Base-by-base conservation (phyloP, 2,113 vertebrate genomes). In the Pantherophis guttatus region DNA sequence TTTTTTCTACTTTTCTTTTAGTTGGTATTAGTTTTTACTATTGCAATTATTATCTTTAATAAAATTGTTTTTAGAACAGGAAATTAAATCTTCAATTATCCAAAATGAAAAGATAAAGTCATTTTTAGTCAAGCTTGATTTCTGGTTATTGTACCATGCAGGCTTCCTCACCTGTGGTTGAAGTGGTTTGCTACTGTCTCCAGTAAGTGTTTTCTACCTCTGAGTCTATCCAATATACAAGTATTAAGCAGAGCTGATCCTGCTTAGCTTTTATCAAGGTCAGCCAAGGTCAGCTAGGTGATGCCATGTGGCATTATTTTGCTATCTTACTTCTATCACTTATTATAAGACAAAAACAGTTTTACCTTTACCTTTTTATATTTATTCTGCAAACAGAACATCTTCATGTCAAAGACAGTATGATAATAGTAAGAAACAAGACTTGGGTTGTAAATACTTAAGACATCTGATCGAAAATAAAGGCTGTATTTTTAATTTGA, bases 281-380 rank as follows among this genome's bases (percentile, higher is more conserved):
- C 33, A 81, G 33, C 3, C 75, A 81, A 81, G 33, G 33, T 81
- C 70, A 39, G 33, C 70, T 39, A 81, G 33, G 33, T 39, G 7
- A 75, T 15, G 15, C 33, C 17, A 81, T 8, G 1, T 81, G 17
- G 13, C 70, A 81, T 81, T 81, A 81, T 81, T 81, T 81, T 39
- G 70, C 70, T 81, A 81, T 81, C 17, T 81, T 39, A 21, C 70
- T 39, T 39, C 33, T 81, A 81, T 21, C 33, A 81, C 8, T 81
- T 44, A 81, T 21, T 81, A 21, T 81, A 81, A 81, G 1, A 81
- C 33, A 58, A 58, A 26, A 57, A 70, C 0, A 0, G 0, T 57
- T 95, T 93, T 92, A 62, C 55, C 57, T 93, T 94, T 70, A 70
- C 86, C 52, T 8, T 91, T 39, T 13, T 86, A 85, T 52, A 58